These are phyloP conservation scores for Camelus dromedarius DNA, from an alignment of 2,113 vertebrate genomes.

Conservation along the genomic window DNA sequence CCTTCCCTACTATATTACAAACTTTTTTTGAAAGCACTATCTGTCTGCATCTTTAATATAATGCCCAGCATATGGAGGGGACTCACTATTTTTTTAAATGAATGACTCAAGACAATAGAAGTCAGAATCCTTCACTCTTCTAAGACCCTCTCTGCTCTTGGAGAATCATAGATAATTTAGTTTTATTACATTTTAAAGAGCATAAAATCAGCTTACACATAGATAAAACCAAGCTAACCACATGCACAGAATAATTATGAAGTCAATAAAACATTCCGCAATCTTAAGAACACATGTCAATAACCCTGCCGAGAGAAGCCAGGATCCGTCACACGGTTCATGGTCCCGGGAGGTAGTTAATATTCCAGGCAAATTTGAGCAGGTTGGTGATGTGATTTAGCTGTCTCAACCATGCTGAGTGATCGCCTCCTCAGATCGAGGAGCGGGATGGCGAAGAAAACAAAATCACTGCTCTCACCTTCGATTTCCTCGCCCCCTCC, in stretches of 20 bases:
- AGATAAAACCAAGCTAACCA: slow-evolving; percentile 65
- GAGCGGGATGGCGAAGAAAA: background rate
- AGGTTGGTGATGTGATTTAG: background rate
- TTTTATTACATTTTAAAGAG: slow-evolving; percentile 61
- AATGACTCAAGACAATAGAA: background rate
- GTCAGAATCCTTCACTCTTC: background rate
- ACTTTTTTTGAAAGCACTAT: fast-evolving
- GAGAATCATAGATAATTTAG: slow-evolving; percentile 57
- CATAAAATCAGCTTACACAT: slow-evolving; percentile 57
- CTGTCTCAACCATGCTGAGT: slow-evolving; percentile 15
- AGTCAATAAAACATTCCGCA: slow-evolving; percentile 24
- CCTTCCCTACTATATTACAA: fast-evolving
- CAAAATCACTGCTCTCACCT: background rate
- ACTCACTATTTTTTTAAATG: background rate
- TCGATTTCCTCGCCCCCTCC: background rate
- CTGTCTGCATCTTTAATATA: fast-evolving
- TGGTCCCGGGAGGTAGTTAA: background rate
- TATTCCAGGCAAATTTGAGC: background rate
- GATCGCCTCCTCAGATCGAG: slow-evolving; percentile 18
- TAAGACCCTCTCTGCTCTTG: background rate
- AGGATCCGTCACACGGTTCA: fast-evolving
- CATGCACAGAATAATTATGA: slow-evolving; percentile 70
- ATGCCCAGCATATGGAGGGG: fast-evolving
- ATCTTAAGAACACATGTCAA: slow-evolving; percentile 36
- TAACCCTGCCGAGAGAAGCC: background rate